Evolutionary conservation across 2,113 vertebrate genomes (phyloP), one percentile per base, ranked within the genome.

Genomic region (Cottus gobio): DNA sequence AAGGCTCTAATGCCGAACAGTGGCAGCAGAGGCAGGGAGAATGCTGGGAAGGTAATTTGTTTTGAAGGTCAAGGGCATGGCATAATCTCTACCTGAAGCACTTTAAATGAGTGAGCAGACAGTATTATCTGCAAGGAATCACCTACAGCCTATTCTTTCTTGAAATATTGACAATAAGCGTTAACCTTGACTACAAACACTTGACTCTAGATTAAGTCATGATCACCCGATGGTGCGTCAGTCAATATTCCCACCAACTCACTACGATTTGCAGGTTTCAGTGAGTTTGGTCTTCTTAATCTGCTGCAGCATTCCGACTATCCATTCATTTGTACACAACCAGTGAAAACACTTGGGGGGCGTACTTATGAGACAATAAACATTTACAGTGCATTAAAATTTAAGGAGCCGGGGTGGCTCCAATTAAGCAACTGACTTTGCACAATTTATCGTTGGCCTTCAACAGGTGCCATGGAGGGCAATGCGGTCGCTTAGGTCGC

Each of bases 181-280:
- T 72, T 90, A 83, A 90, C 90, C 85, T 87, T 86, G 85, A 87
- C 60, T 37, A 74, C 54, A 61, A 34, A 62, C 54, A 72, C 57
- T 44, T 44, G 12, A 44, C 31, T 30, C 52, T 68, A 67, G 64
- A 75, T 74, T 79, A 60, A 83, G 67, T 66, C 57, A 48, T 77
- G 75, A 82, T 56, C 60, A 72, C 37, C 28, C 65, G 74, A 76
- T 26, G 30, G 48, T 36, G 18, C 11, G 4, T 15, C 3, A 10
- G 16, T 50, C 10, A 31, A 8, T 77, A 39, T 75, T 42, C 77
- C 39, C 52, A 64, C 72, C 24, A 52, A 26, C 44, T 52, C 56
- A 34, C 24, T 30, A 26, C 3, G 4, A 11, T 57, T 28, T 77
- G 30, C 22, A 8, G 10, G 1, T 39, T 77, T 31, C 20, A 24